Evolutionary conservation across 2,113 vertebrate genomes (phyloP).

Genomic region (Paraplagusia blochii): DNA sequence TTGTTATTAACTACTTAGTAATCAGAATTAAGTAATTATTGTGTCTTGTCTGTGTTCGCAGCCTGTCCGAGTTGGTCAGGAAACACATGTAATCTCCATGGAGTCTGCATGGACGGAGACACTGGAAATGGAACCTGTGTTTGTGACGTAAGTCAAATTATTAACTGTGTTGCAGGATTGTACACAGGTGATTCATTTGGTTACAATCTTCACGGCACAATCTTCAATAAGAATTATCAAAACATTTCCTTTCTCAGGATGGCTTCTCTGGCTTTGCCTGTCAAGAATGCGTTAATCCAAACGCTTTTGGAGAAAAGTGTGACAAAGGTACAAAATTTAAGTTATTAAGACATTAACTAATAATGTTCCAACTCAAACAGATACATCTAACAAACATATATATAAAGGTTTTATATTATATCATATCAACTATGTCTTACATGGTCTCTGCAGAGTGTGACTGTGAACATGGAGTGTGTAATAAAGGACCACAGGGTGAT

Average conservation of each 20-base stretch:
- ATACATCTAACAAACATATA: no score
- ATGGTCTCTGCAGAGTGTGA: slow-evolving; percentile 77
- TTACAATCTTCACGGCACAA: not conserved
- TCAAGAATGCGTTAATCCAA: slow-evolving; percentile 80
- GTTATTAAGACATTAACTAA: no score
- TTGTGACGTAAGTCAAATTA: slow-evolving; percentile 80
- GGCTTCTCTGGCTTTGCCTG: slow-evolving; percentile 85
- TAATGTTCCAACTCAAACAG: no score
- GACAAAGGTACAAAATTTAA: slow-evolving; percentile 67
- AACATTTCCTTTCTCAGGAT: slow-evolving; percentile 68
- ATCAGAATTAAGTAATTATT: not conserved
- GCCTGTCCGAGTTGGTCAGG: slow-evolving; percentile 84
- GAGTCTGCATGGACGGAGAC: slow-evolving; percentile 83
- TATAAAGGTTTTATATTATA: no score
- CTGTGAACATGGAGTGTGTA: slow-evolving; percentile 84
- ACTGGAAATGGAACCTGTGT: slow-evolving; percentile 85
- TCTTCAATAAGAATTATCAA: not conserved
- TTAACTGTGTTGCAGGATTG: not conserved
- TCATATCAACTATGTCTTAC: not conserved
- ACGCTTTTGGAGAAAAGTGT: slow-evolving; percentile 80
- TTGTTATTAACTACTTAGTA: not conserved
- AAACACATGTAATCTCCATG: slow-evolving; percentile 81
- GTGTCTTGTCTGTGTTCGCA: slow-evolving; percentile 51
- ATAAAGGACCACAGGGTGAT: slow-evolving; percentile 72
- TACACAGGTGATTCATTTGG: not conserved